These are phyloP conservation scores for Lamprologus ornatipinnis DNA, from an alignment of 2,113 vertebrate genomes.

Conservation along the genomic window DNA sequence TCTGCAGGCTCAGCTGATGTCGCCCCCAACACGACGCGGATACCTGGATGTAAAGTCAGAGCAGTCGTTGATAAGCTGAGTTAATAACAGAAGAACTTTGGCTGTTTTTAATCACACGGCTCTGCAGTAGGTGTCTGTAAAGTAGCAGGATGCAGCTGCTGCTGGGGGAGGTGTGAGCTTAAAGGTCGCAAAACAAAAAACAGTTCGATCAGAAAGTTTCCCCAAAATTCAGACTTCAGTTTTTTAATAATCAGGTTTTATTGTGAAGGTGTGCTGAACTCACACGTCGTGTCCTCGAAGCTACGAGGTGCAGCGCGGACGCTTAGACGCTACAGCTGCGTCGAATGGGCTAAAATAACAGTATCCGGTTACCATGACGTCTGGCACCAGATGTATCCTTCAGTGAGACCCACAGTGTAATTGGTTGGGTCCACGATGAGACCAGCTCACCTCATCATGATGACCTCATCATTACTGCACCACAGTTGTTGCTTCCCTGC, in stretches of 20 bases:
- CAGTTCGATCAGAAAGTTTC: background rate
- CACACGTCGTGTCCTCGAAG: fast-evolving
- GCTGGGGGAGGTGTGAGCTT: background rate
- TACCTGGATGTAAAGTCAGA: background rate
- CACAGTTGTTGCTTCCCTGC: background rate
- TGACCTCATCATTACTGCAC: background rate
- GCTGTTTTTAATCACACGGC: background rate
- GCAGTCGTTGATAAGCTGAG: background rate
- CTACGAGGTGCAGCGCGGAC: background rate
- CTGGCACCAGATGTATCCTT: background rate
- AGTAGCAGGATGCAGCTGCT: background rate
- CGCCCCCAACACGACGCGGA: fast-evolving
- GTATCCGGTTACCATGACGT: background rate
- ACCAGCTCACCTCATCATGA: background rate
- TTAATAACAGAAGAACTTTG: background rate
- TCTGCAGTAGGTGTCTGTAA: background rate
- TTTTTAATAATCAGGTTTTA: background rate
- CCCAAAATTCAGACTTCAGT: background rate
- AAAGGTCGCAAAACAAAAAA: background rate
- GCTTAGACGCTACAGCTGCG: background rate
- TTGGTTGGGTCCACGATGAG: background rate
- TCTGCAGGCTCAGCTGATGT: background rate
- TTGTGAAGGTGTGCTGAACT: background rate
- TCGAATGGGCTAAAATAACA: fast-evolving
- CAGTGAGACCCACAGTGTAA: background rate